A percentile compares a stretch with the other conserved stretches of the same genome.
phyloP scores from a whole-genome alignment of 2,888 invertebrate species.

The Spodoptera littoralis region DNA sequence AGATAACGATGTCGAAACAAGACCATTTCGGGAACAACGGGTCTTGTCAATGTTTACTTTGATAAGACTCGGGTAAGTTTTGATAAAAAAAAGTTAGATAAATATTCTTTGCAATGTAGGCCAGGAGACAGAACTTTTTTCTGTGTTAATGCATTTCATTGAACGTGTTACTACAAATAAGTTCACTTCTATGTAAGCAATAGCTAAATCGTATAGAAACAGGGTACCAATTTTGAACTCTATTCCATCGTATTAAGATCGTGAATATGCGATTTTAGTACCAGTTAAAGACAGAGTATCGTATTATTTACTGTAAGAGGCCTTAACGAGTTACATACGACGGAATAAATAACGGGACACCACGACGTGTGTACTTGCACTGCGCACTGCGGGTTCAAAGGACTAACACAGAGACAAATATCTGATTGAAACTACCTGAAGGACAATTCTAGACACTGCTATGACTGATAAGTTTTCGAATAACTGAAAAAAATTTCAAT shows the following conservation, averaged over 20 bases:
- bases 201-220: no score
- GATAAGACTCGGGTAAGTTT: slow-evolving; percentile 38
- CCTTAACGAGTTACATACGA: slow-evolving; percentile 61
- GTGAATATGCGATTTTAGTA: slow-evolving; percentile 3
- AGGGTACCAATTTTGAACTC: slow-evolving; percentile 3
- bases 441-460: no score
- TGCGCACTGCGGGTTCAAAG: slow-evolving; percentile 45
- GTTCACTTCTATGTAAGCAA: no score
- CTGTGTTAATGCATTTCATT: no score
- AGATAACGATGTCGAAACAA: slow-evolving; percentile 74
- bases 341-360: slow-evolving; percentile 68
- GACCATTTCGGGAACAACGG: slow-evolving; percentile 65
- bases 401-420: slow-evolving; percentile 15
- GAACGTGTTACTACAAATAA: no score
- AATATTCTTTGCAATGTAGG: slow-evolving; percentile 15
- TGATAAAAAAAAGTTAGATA: slow-evolving; percentile 9
- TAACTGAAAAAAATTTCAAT: no score
- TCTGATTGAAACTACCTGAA: no score
- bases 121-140: neutral
- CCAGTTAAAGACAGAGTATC: slow-evolving; percentile 9
- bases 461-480: no score
- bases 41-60: slow-evolving; percentile 64
- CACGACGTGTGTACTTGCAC: slow-evolving; percentile 30
- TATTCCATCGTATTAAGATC: slow-evolving; percentile 10
- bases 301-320: slow-evolving; percentile 44